phyloP scores from a whole-genome alignment of 2,888 invertebrate species.

The Cloeon dipterum region DNA sequence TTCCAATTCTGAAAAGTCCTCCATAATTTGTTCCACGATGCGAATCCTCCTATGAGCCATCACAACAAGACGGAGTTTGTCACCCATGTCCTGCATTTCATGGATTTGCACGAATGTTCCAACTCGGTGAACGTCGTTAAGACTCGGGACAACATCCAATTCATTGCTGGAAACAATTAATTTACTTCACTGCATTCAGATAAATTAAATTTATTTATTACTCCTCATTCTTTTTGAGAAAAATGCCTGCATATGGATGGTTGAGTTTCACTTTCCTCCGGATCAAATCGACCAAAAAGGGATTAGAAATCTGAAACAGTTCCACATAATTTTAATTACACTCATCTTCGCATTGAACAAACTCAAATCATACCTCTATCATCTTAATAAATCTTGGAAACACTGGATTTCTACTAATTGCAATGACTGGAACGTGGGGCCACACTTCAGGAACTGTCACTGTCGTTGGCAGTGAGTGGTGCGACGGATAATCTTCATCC shows the following conservation, averaged over 20 bases:
- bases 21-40: constrained; percentile 55
- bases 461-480: constrained; percentile 42
- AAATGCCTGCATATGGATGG: constrained; percentile 94
- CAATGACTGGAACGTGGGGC: constrained; percentile 90
- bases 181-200: background rate
- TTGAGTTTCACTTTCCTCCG: constrained; percentile 84
- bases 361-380: constrained; percentile 46
- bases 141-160: constrained; percentile 54
- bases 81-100: constrained; percentile 88
- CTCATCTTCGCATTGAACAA: background rate
- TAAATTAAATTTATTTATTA: constrained; percentile 17
- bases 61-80: constrained; percentile 70
- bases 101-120: constrained; percentile 97
- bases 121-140: constrained; percentile 69
- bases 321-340: constrained; percentile 6
- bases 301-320: constrained; percentile 50
- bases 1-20: constrained; percentile 34
- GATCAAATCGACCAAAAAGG: constrained; percentile 66
- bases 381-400: constrained; percentile 97
- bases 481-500: background rate
- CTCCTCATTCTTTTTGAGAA: constrained; percentile 80
- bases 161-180: constrained; percentile 32
- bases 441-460: constrained; percentile 89
- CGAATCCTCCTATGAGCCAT: constrained; percentile 82
- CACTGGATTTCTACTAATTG: constrained; percentile 82